Evolutionary conservation across 2,888 invertebrate genomes (phyloP).

Genomic region (Drosophila birchii): DNA sequence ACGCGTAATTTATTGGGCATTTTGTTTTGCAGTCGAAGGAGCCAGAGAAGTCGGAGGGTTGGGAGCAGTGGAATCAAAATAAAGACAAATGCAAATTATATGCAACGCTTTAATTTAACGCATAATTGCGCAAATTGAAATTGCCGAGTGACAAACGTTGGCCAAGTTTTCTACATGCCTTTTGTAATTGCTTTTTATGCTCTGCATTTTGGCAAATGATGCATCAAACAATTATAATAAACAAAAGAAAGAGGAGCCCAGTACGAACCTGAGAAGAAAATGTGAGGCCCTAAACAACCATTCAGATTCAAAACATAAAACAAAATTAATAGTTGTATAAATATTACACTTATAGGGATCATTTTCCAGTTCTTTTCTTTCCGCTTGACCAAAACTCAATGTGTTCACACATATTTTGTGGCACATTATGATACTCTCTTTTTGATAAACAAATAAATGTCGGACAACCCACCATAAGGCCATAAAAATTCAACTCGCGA

Average conservation of each 20-base stretch:
- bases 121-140: constrained; percentile 80
- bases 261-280: too few relatives aligned
- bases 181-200: constrained; percentile 73
- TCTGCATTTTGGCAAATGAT: constrained; percentile 50
- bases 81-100: constrained; percentile 69
- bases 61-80: constrained; percentile 54
- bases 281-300: too few relatives aligned
- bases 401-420: constrained; percentile 60
- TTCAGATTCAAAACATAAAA: too few relatives aligned
- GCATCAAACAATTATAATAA: constrained; percentile 55
- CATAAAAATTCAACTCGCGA: constrained; percentile 39
- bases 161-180: constrained; percentile 38
- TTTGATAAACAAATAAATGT: constrained; percentile 70
- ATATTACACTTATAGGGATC: not conserved
- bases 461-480: constrained; percentile 34
- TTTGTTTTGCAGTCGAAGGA: constrained; percentile 48
- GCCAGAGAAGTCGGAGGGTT: constrained; percentile 12
- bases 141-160: constrained; percentile 74
- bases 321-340: not conserved
- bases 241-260: not conserved
- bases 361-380: not conserved
- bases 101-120: constrained; percentile 81
- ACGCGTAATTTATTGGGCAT: constrained; percentile 81
- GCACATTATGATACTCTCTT: constrained; percentile 53
- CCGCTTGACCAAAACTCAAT: constrained; percentile 11